Percentiles rank a stretch among this genome's conserved stretches.
Evolutionary conservation across 2,888 invertebrate species (phyloP).

Genomic region (Polymixis flavicincta): DNA sequence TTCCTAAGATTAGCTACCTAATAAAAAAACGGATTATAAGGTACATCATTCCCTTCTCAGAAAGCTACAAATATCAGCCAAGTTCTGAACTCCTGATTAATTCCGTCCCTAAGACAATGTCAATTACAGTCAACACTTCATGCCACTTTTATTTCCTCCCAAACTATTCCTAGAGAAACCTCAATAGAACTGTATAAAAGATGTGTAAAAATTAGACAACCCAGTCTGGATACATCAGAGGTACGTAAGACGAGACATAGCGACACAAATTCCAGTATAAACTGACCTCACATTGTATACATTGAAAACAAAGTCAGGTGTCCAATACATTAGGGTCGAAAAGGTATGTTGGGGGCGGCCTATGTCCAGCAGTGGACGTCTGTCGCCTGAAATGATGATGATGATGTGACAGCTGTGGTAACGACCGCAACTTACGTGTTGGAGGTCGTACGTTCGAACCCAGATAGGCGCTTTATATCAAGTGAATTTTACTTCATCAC

Average conservation of each 20-base stretch:
- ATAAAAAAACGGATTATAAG: not conserved
- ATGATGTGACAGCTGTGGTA: too few species aligned
- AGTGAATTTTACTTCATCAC: too few species aligned
- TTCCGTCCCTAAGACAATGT: conserved; percentile 8
- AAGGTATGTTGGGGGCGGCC: too few species aligned
- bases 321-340: too few species aligned
- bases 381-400: too few species aligned
- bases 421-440: too few species aligned
- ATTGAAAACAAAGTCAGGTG: not conserved
- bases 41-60: not conserved
- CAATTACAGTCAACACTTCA: conserved; percentile 8
- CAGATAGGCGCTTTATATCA: too few species aligned
- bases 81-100: conserved; percentile 18
- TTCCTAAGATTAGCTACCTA: not conserved
- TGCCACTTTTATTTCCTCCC: conserved; percentile 27
- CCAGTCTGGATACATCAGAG: conserved; percentile 57
- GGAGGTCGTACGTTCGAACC: too few species aligned
- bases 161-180: conserved; percentile 13
- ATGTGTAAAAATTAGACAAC: conserved; percentile 61
- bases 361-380: too few species aligned
- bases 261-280: not conserved
- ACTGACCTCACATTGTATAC: not conserved
- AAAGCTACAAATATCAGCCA: not conserved
- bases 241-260: not conserved
- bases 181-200: conserved; percentile 14